Evolutionary conservation across 2,888 invertebrate genomes (phyloP), one percentile per base, ranked within the genome.

Genomic region (Dasypolia templi): DNA sequence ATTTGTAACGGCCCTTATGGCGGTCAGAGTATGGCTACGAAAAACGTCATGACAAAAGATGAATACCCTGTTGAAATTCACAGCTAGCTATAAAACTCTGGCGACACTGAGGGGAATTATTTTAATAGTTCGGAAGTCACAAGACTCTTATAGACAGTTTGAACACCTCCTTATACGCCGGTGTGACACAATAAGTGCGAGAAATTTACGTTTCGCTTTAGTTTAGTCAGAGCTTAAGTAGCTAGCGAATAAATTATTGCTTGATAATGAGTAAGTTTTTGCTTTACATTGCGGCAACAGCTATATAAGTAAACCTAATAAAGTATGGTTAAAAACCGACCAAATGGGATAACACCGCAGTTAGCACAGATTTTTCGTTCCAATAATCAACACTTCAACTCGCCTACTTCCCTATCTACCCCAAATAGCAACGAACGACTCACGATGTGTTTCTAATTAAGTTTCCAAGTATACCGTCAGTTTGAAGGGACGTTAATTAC

Each of bases 401-500:
- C 19, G 14, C 32, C 26, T 51, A 65, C n/a, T 44, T 29, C 29
- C 17, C 12, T 44, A 22, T 22, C 4, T 72, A 55, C 44, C 11
- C 29, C 14, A 63, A 32, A 46, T 51, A 19, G n/a, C 35, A 19
- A 51, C n/a, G 35, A 73, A 65, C 65, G 53, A 66, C 62, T 53
- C 62, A 32, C 65, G 68, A 73, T 73, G 59, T 82, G 79, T 68
- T 71, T 70, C 82, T 81, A 84, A 82, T 82, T 84, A 84, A 73
- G 82, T 82, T 84, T 82, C 53, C 62, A 81, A 82, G 82, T 81
- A 65, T 68, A 55, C 67, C 56, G 67, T 64, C 70, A 61, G 70
- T 74, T 76, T 81, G 84, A 77, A 82, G 65, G 67, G 19, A 14
- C 62, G 70, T 74, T 82, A 84, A 82, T 84, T 84, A 81, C 68